Evolutionary conservation across 2,888 invertebrate genomes (phyloP).

Genomic region (Physocephala rufipes): DNA sequence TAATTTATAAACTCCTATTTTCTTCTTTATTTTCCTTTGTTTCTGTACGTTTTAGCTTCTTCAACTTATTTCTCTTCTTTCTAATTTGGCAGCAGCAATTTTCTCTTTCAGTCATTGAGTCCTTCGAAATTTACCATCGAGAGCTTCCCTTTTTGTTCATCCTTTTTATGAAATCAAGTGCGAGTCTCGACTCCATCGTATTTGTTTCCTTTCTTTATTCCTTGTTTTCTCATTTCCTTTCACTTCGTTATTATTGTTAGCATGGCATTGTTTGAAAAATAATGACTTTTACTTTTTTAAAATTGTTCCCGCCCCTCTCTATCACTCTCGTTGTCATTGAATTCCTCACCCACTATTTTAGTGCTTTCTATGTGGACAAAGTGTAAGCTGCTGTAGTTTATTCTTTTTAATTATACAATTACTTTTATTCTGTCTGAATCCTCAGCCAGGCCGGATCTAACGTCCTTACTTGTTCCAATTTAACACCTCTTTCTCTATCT

Average conservation of each 20-base stretch:
- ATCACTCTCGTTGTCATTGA: neutral
- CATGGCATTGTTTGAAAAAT: conserved; percentile 28
- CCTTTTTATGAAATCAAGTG: conserved; percentile 36
- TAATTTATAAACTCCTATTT: conserved; percentile 36
- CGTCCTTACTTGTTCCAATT: too few relatives aligned
- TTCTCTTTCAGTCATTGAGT: conserved; percentile 3
- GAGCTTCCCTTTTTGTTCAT: conserved; percentile 16
- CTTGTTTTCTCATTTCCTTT: conserved; percentile 20
- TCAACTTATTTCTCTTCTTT: neutral
- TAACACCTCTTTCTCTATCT: too few relatives aligned
- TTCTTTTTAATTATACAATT: conserved; percentile 32
- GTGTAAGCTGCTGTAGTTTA: neutral
- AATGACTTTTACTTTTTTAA: conserved; percentile 31
- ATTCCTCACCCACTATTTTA: neutral
- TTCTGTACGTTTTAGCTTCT: conserved; percentile 8
- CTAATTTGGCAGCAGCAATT: neutral
- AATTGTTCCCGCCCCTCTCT: neutral
- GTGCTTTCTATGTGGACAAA: conserved; percentile 1
- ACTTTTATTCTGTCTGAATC: neutral
- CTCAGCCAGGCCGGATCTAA: too few relatives aligned
- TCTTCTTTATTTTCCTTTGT: conserved; percentile 33
- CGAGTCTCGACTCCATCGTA: conserved; percentile 26
- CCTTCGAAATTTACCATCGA: neutral
- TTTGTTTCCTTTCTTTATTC: conserved; percentile 2
- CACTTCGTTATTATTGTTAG: conserved; percentile 11